These are phyloP conservation scores for Malurus splendens DNA, from an alignment of 2,797 vertebrate species.

Conservation along the genomic window DNA sequence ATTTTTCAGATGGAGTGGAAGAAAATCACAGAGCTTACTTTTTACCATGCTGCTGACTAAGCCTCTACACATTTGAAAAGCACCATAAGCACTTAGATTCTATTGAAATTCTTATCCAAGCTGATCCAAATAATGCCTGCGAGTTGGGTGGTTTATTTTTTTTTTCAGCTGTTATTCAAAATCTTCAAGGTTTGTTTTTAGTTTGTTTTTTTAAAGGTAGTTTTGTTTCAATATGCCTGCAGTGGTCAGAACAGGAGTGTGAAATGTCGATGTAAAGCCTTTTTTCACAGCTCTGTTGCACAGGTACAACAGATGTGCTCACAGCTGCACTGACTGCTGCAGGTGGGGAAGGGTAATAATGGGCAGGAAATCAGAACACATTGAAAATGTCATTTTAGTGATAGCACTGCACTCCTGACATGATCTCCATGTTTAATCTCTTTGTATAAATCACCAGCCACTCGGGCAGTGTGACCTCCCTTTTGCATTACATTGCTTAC, in stretches of 20 bases:
- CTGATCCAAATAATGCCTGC: not conserved
- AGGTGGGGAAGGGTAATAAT: not conserved
- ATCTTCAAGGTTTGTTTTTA: not conserved
- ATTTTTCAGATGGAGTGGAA: not conserved
- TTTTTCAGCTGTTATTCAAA: not conserved
- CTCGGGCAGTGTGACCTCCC: not conserved
- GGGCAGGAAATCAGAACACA: not conserved
- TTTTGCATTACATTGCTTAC: not conserved
- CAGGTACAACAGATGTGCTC: accelerated
- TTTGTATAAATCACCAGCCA: not conserved
- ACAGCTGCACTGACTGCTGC: not conserved
- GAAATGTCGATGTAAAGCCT: not conserved
- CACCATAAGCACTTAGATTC: not conserved
- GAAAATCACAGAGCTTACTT: not conserved
- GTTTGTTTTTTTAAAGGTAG: not conserved
- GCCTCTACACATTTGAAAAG: not conserved
- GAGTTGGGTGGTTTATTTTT: not conserved
- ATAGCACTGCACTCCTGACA: not conserved
- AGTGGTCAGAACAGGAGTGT: not conserved
- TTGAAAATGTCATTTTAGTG: not conserved
- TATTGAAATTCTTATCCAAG: not conserved
- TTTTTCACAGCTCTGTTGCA: not conserved
- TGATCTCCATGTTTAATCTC: not conserved
- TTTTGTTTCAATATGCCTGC: not conserved
- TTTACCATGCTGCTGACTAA: not conserved